phyloP scores from a whole-genome alignment of 2,888 invertebrate species.

The Aromia moschata region DNA sequence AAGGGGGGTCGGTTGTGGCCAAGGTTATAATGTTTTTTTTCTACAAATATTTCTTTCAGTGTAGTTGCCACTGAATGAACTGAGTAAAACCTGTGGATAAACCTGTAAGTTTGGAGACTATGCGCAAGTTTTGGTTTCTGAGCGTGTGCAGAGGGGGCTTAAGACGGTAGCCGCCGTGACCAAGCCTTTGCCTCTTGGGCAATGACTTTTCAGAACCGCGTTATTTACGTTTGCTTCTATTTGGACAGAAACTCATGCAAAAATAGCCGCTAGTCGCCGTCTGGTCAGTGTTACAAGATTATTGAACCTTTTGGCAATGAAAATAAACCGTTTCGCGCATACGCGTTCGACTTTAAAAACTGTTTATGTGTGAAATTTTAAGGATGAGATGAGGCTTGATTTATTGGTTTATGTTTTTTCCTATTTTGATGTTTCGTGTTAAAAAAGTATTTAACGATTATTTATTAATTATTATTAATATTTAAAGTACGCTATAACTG shows the following conservation, averaged over 20 bases:
- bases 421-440: too few relatives aligned
- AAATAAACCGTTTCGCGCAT: slow-evolving; percentile 34
- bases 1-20: too few relatives aligned
- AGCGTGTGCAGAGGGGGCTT: too few relatives aligned
- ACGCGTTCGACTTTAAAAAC: slow-evolving; percentile 1
- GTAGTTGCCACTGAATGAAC: too few relatives aligned
- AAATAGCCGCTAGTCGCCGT: slow-evolving; percentile 56
- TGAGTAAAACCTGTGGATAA: too few relatives aligned
- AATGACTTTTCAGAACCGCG: slow-evolving; percentile 49
- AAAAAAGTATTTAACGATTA: too few relatives aligned
- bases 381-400: neutral
- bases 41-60: too few relatives aligned
- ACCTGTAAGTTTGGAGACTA: too few relatives aligned
- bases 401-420: neutral
- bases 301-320: slow-evolving; percentile 57
- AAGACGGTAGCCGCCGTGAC: slow-evolving; percentile 23
- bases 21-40: too few relatives aligned
- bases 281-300: slow-evolving; percentile 61
- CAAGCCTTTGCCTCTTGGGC: slow-evolving; percentile 30
- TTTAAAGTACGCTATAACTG: too few relatives aligned
- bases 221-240: slow-evolving; percentile 52
- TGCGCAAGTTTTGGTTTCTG: too few relatives aligned
- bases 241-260: slow-evolving; percentile 50
- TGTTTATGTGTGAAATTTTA: neutral
- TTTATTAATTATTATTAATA: too few relatives aligned